Base-by-base conservation (phyloP, 2,888 invertebrate species). In the Drosophila algonquin region DNA sequence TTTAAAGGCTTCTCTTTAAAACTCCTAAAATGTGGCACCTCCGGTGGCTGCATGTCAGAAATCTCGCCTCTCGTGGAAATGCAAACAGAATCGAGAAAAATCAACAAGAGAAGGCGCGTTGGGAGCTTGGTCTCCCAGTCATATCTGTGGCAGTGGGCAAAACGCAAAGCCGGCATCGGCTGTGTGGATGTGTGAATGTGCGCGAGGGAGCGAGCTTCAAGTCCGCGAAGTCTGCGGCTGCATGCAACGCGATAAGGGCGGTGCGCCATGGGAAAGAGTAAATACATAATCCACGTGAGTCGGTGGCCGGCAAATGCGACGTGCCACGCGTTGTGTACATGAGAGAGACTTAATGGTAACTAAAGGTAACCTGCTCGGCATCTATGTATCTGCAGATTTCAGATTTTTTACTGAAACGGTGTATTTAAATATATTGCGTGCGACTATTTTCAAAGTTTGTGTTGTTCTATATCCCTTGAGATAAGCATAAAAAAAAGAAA, bases 101-200 rank as follows among this genome's bases (percentile, higher is more conserved):
- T 63, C 79, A 83, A 78, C 89, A 78, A 65, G 68, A 74, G 84
- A 71, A 63, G 72, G 72, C 76, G 72, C 76, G 69, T 68, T 73
- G 70, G 63, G 60, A 53, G 56, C 68, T 69, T 58, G 69, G 78
- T 86, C 89, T 40, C 40, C 40, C 40, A 40, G 87, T 86, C 83
- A 82, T 89, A 86, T 80, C 88, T 88, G 87, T 73, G 87, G 80
- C 73, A 82, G 61, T 71, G 78, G 87, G 78, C 73, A 74, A 83
- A 75, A 55, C 55, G 40, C 50, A 30, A 50, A 30, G 50, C 65
- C 44, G 46, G 30, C 51, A 32, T 54, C 71, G 32, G 46, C 70
- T 5, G 4, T 24, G 24, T 24, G 35, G 47, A 73, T 63, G 73
- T 73, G 64, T 54, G 71, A 44, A 73, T 63, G 73, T 73, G 64